Evolutionary conservation across 1,140 invertebrate species (phyloP).

Genomic region (Oscheius sp.): DNA sequence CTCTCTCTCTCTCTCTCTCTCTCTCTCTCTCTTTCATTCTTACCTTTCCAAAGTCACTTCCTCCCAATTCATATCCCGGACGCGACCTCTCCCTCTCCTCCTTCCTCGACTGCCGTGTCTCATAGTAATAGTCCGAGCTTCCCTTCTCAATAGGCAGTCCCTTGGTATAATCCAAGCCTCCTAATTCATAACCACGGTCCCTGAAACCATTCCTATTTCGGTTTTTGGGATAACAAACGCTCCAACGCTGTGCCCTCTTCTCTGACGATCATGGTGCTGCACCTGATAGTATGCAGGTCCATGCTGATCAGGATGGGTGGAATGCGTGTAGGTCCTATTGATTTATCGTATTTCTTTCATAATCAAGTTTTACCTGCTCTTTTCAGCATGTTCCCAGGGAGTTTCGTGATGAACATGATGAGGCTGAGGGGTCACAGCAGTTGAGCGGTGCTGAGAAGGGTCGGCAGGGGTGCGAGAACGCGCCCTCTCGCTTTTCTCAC

Average conservation of each 20-base stretch:
- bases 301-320: constrained; percentile 8
- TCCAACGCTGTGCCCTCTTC: constrained; percentile 1
- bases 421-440: constrained; percentile 6
- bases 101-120: constrained; percentile 15
- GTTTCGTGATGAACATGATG: constrained; percentile 26
- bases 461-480: constrained; percentile 45
- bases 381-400: constrained; percentile 26
- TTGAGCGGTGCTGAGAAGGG: neutral
- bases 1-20: too few species aligned
- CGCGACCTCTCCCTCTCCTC: constrained; percentile 19
- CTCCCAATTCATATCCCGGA: constrained; percentile 40
- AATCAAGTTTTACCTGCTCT: too few species aligned
- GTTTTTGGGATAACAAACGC: neutral
- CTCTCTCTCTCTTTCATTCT: too few species aligned
- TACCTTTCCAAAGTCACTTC: constrained; percentile 38
- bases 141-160: constrained; percentile 30
- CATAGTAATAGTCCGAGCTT: constrained; percentile 23
- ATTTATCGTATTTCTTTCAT: too few species aligned
- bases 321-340: constrained; percentile 21
- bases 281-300: constrained; percentile 29
- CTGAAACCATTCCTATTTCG: constrained; percentile 34
- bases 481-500: constrained; percentile 43
- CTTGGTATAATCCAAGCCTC: constrained; percentile 56
- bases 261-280: constrained; percentile 1
- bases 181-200: constrained; percentile 51